Percentiles rank a stretch among this genome's conserved stretches.
Conservation (phyloP, 2,797 vertebrate species). For the Glyptemys insculpta region DNA sequence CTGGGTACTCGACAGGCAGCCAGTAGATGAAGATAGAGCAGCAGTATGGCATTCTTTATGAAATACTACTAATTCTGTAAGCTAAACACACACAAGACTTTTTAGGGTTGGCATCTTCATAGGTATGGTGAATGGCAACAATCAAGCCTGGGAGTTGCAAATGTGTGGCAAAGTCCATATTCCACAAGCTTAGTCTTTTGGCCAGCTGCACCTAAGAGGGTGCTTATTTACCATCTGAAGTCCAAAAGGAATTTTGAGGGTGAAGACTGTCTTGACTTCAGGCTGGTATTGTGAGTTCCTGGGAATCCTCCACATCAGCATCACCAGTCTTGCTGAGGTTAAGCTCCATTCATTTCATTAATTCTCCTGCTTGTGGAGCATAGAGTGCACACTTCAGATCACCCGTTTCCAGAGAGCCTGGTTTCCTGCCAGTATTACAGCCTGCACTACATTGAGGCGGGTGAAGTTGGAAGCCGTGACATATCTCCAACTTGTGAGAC, state of each 20-base stretch:
- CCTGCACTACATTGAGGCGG: background rate
- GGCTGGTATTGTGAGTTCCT: background rate
- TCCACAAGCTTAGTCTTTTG: background rate
- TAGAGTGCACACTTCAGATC: background rate
- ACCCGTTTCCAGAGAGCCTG: background rate
- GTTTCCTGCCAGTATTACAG: background rate
- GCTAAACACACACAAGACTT: background rate
- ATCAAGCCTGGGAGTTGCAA: background rate
- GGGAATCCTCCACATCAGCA: background rate
- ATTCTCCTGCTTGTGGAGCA: background rate
- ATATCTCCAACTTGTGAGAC: background rate
- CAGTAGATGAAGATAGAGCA: background rate
- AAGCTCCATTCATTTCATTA: background rate
- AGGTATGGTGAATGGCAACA: background rate
- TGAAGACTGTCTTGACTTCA: background rate
- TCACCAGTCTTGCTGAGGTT: background rate
- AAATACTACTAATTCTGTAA: background rate
- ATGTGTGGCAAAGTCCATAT: background rate
- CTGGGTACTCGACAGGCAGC: background rate
- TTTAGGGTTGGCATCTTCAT: background rate
- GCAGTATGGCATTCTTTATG: background rate
- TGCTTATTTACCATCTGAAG: background rate
- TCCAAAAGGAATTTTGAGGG: background rate
- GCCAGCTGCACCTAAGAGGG: background rate
- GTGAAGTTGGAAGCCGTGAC: background rate